These are phyloP conservation scores for Hirtodrosophila alboralis DNA, from an alignment of 2,888 invertebrate genomes.

Conservation along the genomic window DNA sequence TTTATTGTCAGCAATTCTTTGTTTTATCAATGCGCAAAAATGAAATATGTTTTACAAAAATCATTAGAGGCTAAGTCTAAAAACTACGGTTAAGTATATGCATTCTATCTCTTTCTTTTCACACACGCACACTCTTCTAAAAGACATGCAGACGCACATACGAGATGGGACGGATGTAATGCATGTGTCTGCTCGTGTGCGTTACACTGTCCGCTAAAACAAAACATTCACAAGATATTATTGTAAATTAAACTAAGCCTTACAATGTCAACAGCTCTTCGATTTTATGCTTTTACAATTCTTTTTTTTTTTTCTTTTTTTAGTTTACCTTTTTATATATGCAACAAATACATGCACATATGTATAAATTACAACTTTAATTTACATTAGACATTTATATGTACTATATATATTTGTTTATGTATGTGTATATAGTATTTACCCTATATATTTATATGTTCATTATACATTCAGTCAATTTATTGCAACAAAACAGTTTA, in stretches of 20 bases:
- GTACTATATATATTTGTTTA: conserved; percentile 20
- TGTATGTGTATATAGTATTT: conserved; percentile 18
- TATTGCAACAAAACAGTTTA: conserved; percentile 65
- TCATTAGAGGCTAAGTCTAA: conserved; percentile 12
- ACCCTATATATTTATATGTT: conserved; percentile 20
- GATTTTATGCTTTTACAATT: conserved; percentile 28
- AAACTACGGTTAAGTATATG: conserved; percentile 42
- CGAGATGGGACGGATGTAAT: conserved; percentile 59
- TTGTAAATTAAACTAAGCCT: conserved; percentile 37
- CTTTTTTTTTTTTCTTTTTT: conserved; percentile 12
- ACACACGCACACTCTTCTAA: conserved; percentile 25
- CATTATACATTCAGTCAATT: conserved; percentile 70
- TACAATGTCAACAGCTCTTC: conserved; percentile 37
- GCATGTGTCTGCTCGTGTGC: conserved; percentile 5
- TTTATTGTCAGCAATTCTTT: conserved; percentile 73
- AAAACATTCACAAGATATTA: conserved; percentile 22
- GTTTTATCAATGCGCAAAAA: conserved; percentile 27
- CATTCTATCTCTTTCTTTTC: conserved; percentile 13
- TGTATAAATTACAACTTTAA: conserved; percentile 33
- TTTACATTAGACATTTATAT: conserved; percentile 64
- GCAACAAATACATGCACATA: conserved; percentile 19
- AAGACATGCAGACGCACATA: conserved; percentile 32
- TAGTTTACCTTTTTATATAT: conserved; percentile 5
- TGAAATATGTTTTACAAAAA: conserved; percentile 3
- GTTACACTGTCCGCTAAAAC: conserved; percentile 24